Percentiles rank a stretch among this genome's conserved stretches.
phyloP scores from a whole-genome alignment of 2,113 vertebrate genomes.

The Noturus placidus region DNA sequence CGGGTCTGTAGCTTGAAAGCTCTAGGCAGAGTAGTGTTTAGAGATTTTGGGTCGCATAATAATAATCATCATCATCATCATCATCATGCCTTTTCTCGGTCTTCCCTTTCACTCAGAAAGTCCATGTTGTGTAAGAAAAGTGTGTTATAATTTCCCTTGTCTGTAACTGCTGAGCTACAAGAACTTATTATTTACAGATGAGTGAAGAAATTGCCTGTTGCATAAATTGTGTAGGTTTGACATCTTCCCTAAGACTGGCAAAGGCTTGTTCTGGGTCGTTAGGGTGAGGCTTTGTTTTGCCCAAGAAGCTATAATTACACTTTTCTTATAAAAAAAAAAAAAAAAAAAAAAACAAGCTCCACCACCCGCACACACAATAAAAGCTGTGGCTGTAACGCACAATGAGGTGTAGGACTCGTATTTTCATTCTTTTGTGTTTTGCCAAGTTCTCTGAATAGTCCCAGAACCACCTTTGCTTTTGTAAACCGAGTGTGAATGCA shows the following conservation, averaged over 20 bases:
- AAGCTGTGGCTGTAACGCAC: background rate
- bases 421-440: conserved; percentile 12
- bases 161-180: background rate
- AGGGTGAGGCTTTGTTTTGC: conserved; percentile 38
- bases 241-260: conserved; percentile 6
- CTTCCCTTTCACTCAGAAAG: background rate
- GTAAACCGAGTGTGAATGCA: background rate
- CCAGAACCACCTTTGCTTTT: background rate
- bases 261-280: conserved; percentile 27
- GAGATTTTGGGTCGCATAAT: too few species aligned
- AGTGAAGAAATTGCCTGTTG: conserved; percentile 19
- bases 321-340: conserved; percentile 4
- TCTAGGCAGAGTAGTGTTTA: too few species aligned
- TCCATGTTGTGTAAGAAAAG: background rate
- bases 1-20: too few species aligned
- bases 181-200: conserved; percentile 10
- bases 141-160: background rate
- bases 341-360: conserved; percentile 4
- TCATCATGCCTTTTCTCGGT: background rate
- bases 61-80: background rate
- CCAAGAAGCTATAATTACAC: conserved; percentile 30
- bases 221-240: conserved; percentile 30
- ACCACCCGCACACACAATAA: conserved; percentile 27
- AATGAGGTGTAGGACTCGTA: conserved; percentile 8
- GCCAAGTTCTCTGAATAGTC: background rate